phyloP scores from a whole-genome alignment of 1,140 invertebrate species.

The Rhagoletis pomonella region DNA sequence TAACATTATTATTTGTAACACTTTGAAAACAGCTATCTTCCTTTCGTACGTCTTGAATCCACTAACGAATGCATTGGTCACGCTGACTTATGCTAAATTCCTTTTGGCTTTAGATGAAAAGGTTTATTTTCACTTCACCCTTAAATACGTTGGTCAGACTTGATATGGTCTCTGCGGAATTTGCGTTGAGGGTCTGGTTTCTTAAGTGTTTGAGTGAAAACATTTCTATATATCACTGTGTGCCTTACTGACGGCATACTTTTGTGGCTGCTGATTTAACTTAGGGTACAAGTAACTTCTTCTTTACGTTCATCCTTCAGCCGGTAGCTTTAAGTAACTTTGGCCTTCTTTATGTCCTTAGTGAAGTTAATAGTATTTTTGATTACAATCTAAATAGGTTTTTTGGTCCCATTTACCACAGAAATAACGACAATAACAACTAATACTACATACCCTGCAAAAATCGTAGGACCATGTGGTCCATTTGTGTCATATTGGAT shows the following conservation, averaged over 20 bases:
- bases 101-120: not conserved
- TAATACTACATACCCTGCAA: too few species aligned
- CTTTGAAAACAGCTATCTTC: not conserved
- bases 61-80: not conserved
- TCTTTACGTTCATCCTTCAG: slow-evolving; percentile 1
- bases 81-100: not conserved
- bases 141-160: not conserved
- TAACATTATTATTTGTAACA: not conserved
- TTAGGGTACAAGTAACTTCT: slow-evolving; percentile 1
- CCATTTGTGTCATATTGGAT: too few species aligned
- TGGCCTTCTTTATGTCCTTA: not conserved
- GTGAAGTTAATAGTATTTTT: slow-evolving; percentile 52
- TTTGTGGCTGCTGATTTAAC: not conserved
- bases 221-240: slow-evolving; percentile 5
- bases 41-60: not conserved
- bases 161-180: not conserved
- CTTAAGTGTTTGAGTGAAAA: slow-evolving; percentile 3
- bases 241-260: not conserved
- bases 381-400: slow-evolving; percentile 43
- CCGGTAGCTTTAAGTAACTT: not conserved
- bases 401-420: slow-evolving; percentile 33
- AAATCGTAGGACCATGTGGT: too few species aligned
- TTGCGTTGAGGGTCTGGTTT: not conserved
- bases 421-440: too few species aligned
- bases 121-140: slow-evolving; percentile 14